phyloP scores from a whole-genome alignment of 2,113 vertebrate species.

The Festucalex cinctus region DNA sequence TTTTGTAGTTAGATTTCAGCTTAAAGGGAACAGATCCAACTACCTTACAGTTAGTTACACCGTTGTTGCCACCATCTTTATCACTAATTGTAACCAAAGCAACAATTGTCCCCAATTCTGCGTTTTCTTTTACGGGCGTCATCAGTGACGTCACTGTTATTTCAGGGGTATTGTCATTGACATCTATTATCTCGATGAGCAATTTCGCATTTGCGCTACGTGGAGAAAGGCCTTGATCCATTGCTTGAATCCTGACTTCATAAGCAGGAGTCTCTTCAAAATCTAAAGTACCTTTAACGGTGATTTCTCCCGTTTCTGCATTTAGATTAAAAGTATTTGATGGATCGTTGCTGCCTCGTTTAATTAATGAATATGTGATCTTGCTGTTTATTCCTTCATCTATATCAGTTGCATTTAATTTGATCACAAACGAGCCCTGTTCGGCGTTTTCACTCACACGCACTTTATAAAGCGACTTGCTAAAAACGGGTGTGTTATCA shows the following conservation, averaged over 20 bases:
- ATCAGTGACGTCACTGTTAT: conserved; percentile 77
- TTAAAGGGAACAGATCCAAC: conserved; percentile 44
- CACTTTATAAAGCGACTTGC: conserved; percentile 58
- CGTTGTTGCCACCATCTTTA: conserved; percentile 69
- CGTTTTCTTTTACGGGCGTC: conserved; percentile 76
- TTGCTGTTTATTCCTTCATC: conserved; percentile 66
- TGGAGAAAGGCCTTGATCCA: conserved; percentile 25
- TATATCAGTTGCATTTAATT: conserved; percentile 60
- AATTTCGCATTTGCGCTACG: conserved; percentile 71
- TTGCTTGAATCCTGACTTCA: conserved; percentile 27
- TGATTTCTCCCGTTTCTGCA: conserved; percentile 75
- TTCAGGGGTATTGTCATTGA: conserved; percentile 83
- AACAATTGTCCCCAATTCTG: conserved; percentile 74
- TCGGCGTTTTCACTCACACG: conserved; percentile 46
- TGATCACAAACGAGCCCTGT: conserved; percentile 33
- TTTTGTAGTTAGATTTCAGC: conserved; percentile 76
- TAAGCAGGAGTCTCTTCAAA: conserved; percentile 58
- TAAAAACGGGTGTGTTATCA: conserved; percentile 61
- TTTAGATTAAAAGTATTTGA: conserved; percentile 72
- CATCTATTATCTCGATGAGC: conserved; percentile 79
- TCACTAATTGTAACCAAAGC: conserved; percentile 81
- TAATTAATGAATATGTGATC: conserved; percentile 52
- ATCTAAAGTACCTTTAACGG: conserved; percentile 64
- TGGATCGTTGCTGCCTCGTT: conserved; percentile 63
- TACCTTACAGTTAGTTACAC: conserved; percentile 38